phyloP scores from a whole-genome alignment of 2,888 invertebrate species.

The Diachrysia chrysitis region DNA sequence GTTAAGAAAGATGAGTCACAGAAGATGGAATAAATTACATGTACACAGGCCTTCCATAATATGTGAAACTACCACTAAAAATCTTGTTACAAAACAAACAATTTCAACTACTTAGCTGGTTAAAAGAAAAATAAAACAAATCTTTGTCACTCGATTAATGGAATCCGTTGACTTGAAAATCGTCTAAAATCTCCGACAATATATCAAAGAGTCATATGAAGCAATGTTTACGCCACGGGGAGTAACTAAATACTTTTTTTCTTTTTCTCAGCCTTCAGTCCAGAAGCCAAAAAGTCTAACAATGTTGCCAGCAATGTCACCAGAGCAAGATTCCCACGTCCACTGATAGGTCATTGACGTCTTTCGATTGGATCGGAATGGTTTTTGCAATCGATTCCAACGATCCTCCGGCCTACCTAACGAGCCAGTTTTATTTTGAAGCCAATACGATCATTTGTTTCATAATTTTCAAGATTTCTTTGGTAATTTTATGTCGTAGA shows the following conservation, averaged over 20 bases:
- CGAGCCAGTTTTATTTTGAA: slow-evolving; percentile 63
- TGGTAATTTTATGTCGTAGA: slow-evolving; percentile 19
- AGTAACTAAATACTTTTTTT: slow-evolving; percentile 17
- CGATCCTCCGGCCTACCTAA: slow-evolving; percentile 75
- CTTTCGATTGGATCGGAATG: slow-evolving; percentile 74
- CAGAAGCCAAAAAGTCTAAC: slow-evolving; percentile 47
- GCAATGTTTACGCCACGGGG: slow-evolving; percentile 17
- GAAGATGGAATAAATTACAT: too few species aligned
- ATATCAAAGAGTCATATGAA: slow-evolving; percentile 3
- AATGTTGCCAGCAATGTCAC: slow-evolving; percentile 68
- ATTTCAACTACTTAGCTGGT: not conserved
- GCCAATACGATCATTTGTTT: slow-evolving; percentile 25
- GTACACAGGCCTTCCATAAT: too few species aligned
- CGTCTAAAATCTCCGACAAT: not conserved
- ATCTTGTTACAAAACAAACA: not conserved
- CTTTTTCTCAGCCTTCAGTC: slow-evolving; percentile 32
- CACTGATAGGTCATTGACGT: slow-evolving; percentile 80
- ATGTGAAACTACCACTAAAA: not conserved
- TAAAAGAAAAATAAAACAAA: not conserved
- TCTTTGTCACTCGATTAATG: not conserved
- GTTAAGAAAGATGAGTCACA: too few species aligned
- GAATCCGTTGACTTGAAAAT: not conserved
- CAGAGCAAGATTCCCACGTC: slow-evolving; percentile 82
- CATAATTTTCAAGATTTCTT: slow-evolving; percentile 25
- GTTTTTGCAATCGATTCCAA: slow-evolving; percentile 78